Percentiles rank a stretch among this genome's conserved stretches.
These are phyloP conservation scores for Drosophila mayri DNA, from an alignment of 1,140 invertebrate genomes.

Conservation along the genomic window DNA sequence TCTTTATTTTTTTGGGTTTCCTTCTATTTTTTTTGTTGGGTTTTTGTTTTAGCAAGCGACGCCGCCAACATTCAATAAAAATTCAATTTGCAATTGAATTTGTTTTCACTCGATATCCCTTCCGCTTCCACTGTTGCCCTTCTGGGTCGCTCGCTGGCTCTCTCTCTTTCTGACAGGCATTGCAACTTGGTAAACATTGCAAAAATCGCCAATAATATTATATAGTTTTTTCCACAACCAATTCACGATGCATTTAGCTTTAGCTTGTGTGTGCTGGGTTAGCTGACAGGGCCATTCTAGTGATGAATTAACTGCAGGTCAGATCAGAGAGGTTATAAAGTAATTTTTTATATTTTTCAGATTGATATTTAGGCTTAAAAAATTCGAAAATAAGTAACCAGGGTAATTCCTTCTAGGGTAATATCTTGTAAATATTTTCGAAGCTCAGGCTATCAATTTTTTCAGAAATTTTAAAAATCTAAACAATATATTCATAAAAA, in stretches of 20 bases:
- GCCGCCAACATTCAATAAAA: conserved; percentile 79
- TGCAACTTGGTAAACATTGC: conserved; percentile 73
- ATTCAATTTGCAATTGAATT: conserved; percentile 81
- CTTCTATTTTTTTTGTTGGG: background rate
- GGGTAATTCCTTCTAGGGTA: no score
- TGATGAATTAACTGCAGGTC: conserved; percentile 18
- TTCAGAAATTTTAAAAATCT: background rate
- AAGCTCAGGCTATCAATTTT: background rate
- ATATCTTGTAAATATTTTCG: no score
- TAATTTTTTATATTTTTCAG: background rate
- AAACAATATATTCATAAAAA: background rate
- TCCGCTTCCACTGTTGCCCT: background rate
- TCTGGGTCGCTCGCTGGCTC: conserved; percentile 1
- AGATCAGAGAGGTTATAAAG: background rate
- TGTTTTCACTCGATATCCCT: conserved; percentile 61
- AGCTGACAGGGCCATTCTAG: conserved; percentile 1
- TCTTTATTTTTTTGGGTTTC: conserved; percentile 20
- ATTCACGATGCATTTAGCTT: conserved; percentile 13
- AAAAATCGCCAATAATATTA: conserved; percentile 71
- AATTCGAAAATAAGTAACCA: background rate
- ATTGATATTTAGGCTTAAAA: background rate
- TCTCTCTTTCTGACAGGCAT: conserved; percentile 25
- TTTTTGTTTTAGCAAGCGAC: conserved; percentile 44
- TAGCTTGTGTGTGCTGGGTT: background rate
- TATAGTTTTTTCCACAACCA: conserved; percentile 9